Evolutionary conservation across 2,113 vertebrate genomes (phyloP).

Genomic region (Mesitornis unicolor): DNA sequence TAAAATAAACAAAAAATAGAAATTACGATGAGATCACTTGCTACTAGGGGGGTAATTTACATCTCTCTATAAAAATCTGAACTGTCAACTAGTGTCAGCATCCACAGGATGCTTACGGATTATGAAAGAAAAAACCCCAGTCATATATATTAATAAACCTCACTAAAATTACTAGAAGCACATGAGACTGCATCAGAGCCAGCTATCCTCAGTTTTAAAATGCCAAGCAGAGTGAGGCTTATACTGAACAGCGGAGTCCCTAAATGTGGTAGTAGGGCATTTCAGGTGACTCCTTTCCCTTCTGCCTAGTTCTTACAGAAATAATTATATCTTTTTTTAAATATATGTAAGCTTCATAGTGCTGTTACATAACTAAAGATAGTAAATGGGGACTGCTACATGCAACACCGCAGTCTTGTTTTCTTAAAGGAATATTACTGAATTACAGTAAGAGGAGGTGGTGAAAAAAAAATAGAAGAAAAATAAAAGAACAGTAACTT

Average conservation of each 20-base stretch:
- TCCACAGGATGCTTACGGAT: neutral
- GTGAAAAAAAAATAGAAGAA: neutral
- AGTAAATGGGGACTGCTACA: neutral
- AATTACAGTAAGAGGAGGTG: neutral
- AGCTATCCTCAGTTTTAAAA: neutral
- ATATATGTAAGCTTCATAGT: neutral
- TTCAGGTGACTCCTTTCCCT: neutral
- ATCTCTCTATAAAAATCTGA: neutral
- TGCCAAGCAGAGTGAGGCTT: neutral
- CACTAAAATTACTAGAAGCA: neutral
- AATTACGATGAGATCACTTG: neutral
- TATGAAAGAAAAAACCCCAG: neutral
- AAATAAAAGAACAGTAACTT: neutral
- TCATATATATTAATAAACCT: neutral
- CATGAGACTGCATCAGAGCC: neutral
- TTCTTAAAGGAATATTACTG: neutral
- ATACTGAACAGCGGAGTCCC: neutral
- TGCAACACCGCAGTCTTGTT: accelerated
- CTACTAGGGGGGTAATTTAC: neutral
- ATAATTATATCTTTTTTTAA: neutral
- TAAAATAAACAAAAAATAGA: neutral
- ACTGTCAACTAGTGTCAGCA: neutral
- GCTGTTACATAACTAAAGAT: neutral
- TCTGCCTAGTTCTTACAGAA: neutral
- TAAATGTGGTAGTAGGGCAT: neutral